A percentile compares a stretch with the other conserved stretches of the same genome.
Conservation (phyloP, 2,113 vertebrate species). For the Macroglossus sobrinus region DNA sequence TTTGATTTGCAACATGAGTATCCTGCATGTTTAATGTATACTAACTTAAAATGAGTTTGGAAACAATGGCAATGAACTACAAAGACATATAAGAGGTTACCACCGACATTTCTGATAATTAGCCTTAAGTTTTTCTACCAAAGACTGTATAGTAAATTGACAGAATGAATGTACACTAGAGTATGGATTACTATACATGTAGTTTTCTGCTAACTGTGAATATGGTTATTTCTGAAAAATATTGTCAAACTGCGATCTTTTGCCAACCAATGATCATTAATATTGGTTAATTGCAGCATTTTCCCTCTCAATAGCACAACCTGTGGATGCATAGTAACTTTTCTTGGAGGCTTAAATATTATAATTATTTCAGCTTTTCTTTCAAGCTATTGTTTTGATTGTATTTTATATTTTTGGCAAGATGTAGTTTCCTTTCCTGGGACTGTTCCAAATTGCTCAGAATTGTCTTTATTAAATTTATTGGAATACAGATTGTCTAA, state of each 20-base stretch:
- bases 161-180: not conserved
- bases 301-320: not conserved
- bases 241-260: not conserved
- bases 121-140: not conserved
- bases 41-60: not conserved
- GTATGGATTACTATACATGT: not conserved
- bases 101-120: not conserved
- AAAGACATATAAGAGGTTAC: not conserved
- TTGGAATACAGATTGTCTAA: conserved; percentile 37
- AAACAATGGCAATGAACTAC: not conserved
- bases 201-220: not conserved
- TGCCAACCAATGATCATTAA: not conserved
- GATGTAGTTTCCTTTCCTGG: conserved; percentile 41
- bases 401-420: conserved; percentile 47
- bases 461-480: conserved; percentile 48
- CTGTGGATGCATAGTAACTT: not conserved
- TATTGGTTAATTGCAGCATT: not conserved
- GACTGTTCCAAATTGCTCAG: conserved; percentile 44
- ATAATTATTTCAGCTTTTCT: conserved; percentile 22
- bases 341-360: not conserved
- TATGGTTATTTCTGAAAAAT: not conserved
- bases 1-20: not conserved
- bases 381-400: conserved; percentile 36
- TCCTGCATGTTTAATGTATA: not conserved
- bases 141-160: not conserved